A percentile compares a stretch with the other conserved stretches of the same genome.
These are phyloP conservation scores for Tinea pellionella DNA, from an alignment of 2,888 invertebrate species.

Conservation along the genomic window DNA sequence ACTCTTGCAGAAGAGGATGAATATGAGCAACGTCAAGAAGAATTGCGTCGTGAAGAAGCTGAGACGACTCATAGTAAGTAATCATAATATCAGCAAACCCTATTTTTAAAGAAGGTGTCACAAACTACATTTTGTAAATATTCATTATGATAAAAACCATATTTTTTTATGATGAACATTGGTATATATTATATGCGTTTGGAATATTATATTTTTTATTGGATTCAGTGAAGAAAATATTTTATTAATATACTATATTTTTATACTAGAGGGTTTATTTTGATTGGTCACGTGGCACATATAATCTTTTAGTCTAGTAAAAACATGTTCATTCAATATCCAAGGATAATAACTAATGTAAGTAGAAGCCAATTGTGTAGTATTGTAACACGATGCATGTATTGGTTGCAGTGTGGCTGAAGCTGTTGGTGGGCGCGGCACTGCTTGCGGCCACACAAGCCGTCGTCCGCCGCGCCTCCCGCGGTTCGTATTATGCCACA, in stretches of 20 bases:
- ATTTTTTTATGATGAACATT: too few relatives aligned
- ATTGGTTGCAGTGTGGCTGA: conserved; percentile 87
- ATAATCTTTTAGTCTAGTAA: too few relatives aligned
- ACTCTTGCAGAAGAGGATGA: conserved; percentile 55
- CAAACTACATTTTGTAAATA: neutral
- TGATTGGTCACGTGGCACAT: too few relatives aligned
- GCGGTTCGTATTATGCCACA: conserved; percentile 71
- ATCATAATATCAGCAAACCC: neutral
- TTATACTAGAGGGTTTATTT: too few relatives aligned
- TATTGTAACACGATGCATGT: neutral
- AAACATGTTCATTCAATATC: too few relatives aligned
- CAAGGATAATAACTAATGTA: too few relatives aligned
- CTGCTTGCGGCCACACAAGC: conserved; percentile 87
- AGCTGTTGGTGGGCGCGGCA: conserved; percentile 86
- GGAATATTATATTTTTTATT: too few relatives aligned
- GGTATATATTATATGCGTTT: too few relatives aligned
- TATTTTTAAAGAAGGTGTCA: conserved; percentile 6
- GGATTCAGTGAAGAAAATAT: too few relatives aligned
- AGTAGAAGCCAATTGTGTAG: neutral
- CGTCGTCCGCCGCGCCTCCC: conserved; percentile 78
- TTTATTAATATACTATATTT: too few relatives aligned
- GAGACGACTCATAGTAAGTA: conserved; percentile 51
- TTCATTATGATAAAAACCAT: neutral
- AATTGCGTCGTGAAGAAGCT: conserved; percentile 36
- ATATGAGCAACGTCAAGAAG: conserved; percentile 52